Evolutionary conservation across 2,888 invertebrate species (phyloP).

Genomic region (Melanargia galathea): DNA sequence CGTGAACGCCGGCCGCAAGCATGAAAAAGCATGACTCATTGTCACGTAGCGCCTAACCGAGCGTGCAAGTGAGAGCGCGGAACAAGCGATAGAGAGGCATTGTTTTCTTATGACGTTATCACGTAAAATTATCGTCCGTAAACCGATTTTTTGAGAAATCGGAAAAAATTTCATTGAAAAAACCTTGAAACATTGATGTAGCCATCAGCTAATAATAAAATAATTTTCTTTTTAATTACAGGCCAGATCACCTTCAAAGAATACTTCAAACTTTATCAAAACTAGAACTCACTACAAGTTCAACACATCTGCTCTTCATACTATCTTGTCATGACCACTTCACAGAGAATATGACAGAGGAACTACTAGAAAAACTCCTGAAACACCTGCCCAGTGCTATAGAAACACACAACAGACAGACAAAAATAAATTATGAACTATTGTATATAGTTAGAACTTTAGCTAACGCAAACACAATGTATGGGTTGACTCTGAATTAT

Average conservation of each 20-base stretch:
- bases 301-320: conserved; percentile 56
- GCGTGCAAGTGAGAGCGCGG: too few relatives aligned
- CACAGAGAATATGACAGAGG: conserved; percentile 42
- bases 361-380: conserved; percentile 48
- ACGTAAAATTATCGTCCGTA: too few relatives aligned
- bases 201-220: neutral
- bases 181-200: too few relatives aligned
- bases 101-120: too few relatives aligned
- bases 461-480: conserved; percentile 55
- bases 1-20: too few relatives aligned
- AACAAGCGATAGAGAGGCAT: too few relatives aligned
- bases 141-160: too few relatives aligned
- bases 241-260: conserved; percentile 52
- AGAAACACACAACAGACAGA: conserved; percentile 41
- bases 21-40: too few relatives aligned
- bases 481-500: conserved; percentile 46
- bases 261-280: conserved; percentile 48
- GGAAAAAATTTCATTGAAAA: too few relatives aligned
- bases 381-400: conserved; percentile 44
- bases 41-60: too few relatives aligned
- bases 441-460: conserved; percentile 56
- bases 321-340: conserved; percentile 64
- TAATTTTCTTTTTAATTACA: conserved; percentile 45
- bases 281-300: conserved; percentile 41
- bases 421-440: conserved; percentile 46